Conservation (phyloP, 1,140 invertebrate genomes). For the Physella acuta region DNA sequence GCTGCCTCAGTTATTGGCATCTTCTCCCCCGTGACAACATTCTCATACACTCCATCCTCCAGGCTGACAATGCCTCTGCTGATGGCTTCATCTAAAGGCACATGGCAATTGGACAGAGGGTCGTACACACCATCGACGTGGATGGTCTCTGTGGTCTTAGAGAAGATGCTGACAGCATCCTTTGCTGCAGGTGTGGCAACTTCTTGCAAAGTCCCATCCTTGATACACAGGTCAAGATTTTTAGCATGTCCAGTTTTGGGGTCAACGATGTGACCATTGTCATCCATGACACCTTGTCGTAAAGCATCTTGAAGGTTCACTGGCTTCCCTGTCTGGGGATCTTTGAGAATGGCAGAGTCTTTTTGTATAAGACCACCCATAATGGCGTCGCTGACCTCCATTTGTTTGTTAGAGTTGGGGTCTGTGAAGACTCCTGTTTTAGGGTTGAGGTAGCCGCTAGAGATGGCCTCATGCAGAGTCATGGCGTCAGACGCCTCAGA, state of each 20-base stretch:
- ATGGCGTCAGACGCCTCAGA: constrained; percentile 63
- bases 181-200: not conserved
- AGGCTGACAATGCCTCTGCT: constrained; percentile 41
- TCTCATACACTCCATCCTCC: constrained; percentile 68
- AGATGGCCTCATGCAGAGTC: constrained; percentile 44
- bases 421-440: constrained; percentile 84
- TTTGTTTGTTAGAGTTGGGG: constrained; percentile 71
- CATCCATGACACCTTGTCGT: constrained; percentile 43
- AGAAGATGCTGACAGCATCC: not conserved
- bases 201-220: constrained; percentile 10
- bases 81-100: constrained; percentile 64
- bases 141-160: constrained; percentile 70
- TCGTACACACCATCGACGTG: constrained; percentile 85
- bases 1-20: constrained; percentile 73
- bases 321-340: constrained; percentile 73
- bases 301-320: constrained; percentile 74
- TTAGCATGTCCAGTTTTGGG: not conserved
- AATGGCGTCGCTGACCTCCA: constrained; percentile 84
- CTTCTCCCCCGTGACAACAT: constrained; percentile 71
- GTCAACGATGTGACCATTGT: constrained; percentile 14
- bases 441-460: constrained; percentile 71
- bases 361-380: constrained; percentile 68
- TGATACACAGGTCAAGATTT: constrained; percentile 3
- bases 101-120: constrained; percentile 70
- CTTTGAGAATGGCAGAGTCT: constrained; percentile 66